These are phyloP conservation scores for Brachylomia viminalis DNA, from an alignment of 2,888 invertebrate species.

Conservation along the genomic window DNA sequence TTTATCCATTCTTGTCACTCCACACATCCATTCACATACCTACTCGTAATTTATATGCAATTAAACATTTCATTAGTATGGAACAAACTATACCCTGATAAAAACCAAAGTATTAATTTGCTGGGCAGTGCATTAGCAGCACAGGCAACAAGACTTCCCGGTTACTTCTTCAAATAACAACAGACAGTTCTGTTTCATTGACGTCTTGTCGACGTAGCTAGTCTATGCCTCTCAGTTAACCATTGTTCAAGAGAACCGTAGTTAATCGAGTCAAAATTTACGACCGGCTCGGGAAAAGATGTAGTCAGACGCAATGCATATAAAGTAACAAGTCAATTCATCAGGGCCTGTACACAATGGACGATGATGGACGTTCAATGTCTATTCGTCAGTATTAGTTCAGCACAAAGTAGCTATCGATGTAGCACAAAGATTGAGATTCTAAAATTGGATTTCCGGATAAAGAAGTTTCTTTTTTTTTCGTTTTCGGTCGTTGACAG, in stretches of 20 bases:
- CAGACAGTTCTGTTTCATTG: conserved; percentile 5
- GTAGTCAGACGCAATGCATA: conserved; percentile 28
- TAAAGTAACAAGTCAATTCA: conserved; percentile 41
- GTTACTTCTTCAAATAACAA: neutral
- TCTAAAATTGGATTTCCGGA: conserved; percentile 25
- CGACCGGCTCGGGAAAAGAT: conserved; percentile 33
- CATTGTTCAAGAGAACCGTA: conserved; percentile 15
- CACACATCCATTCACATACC: no score
- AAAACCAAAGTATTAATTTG: neutral
- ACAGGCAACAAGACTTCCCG: neutral
- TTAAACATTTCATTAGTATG: no score
- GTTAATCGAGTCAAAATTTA: conserved; percentile 50
- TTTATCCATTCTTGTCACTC: no score
- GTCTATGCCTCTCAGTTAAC: conserved; percentile 3
- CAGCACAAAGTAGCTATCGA: neutral
- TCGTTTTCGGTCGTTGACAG: neutral
- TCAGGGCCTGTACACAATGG: conserved; percentile 24
- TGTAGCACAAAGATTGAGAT: neutral
- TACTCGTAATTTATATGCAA: no score
- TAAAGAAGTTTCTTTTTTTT: conserved; percentile 1
- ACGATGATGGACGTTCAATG: neutral
- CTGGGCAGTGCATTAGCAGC: neutral
- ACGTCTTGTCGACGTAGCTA: neutral
- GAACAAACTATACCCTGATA: neutral
- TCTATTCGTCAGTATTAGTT: conserved; percentile 21